Conservation (phyloP, 92 coral and sea anemone genomes). For the Plumapathes pennacea region DNA sequence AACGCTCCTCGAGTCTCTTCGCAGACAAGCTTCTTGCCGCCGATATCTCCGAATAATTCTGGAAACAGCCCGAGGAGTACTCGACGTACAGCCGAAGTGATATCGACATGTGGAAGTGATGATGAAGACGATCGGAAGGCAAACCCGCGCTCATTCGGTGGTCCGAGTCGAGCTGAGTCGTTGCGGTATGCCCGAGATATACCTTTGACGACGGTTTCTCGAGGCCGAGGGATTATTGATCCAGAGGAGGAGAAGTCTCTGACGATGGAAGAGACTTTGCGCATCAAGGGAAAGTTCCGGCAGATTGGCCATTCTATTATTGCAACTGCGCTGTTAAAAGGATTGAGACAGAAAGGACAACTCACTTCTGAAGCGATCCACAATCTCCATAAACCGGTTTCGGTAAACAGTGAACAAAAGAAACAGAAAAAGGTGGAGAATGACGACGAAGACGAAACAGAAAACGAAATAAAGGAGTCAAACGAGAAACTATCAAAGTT, state of each 20-base stretch:
- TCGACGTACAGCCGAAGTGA: no score
- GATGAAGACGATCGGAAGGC: no score
- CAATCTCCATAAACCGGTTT: conserved; percentile 76
- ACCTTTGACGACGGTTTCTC: no score
- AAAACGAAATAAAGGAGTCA: conserved; percentile 1
- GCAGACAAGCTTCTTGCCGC: no score
- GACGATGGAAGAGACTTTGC: conserved; percentile 81
- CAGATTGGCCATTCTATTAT: conserved; percentile 91
- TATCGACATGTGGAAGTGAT: no score
- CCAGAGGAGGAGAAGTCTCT: conserved; percentile 37
- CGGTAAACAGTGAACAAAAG: conserved; percentile 2
- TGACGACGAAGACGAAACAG: neutral
- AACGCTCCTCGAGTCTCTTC: no score
- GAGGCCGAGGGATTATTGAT: neutral
- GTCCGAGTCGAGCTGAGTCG: no score
- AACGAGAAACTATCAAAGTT: conserved; percentile 24
- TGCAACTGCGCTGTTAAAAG: conserved; percentile 82
- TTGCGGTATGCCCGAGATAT: no score
- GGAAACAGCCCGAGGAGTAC: no score
- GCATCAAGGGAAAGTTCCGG: conserved; percentile 91
- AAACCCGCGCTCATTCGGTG: no score
- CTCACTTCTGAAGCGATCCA: conserved; percentile 81
- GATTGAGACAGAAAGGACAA: conserved; percentile 66
- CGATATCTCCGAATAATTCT: no score
- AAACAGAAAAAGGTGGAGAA: neutral